Conservation (phyloP, 1,140 invertebrate species). For the Orchesella cincta region DNA sequence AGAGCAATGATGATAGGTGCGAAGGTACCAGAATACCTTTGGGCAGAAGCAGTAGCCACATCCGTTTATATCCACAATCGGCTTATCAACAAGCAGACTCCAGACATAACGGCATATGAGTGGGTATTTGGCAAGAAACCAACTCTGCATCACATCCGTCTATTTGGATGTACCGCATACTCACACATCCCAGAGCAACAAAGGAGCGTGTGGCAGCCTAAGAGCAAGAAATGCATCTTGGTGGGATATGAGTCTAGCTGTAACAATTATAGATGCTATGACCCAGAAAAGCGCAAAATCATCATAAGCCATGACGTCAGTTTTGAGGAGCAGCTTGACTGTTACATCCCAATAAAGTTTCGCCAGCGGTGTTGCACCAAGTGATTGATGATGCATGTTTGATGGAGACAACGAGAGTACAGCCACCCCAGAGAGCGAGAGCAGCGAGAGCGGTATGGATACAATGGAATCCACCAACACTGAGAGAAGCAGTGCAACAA, state of each 20-base stretch:
- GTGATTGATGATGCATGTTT: no score
- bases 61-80: slow-evolving; percentile 32
- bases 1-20: slow-evolving; percentile 47
- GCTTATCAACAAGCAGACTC: slow-evolving; percentile 1
- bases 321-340: no score
- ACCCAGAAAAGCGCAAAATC: slow-evolving; percentile 2
- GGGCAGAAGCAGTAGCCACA: slow-evolving; percentile 52
- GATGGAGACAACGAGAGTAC: no score
- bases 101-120: slow-evolving; percentile 47
- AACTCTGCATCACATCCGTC: slow-evolving; percentile 49
- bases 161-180: slow-evolving; percentile 45
- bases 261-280: background rate
- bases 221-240: background rate
- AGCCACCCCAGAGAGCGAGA: no score
- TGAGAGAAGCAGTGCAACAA: no score
- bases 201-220: background rate
- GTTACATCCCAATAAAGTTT: no score
- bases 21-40: slow-evolving; percentile 43
- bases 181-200: background rate
- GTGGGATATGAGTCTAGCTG: background rate
- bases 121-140: slow-evolving; percentile 45
- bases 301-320: no score
- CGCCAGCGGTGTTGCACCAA: no score
- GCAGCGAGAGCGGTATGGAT: no score
- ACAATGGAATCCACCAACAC: no score